Conservation (phyloP, 1,140 invertebrate genomes). For the Metopolophium dirhodum region DNA sequence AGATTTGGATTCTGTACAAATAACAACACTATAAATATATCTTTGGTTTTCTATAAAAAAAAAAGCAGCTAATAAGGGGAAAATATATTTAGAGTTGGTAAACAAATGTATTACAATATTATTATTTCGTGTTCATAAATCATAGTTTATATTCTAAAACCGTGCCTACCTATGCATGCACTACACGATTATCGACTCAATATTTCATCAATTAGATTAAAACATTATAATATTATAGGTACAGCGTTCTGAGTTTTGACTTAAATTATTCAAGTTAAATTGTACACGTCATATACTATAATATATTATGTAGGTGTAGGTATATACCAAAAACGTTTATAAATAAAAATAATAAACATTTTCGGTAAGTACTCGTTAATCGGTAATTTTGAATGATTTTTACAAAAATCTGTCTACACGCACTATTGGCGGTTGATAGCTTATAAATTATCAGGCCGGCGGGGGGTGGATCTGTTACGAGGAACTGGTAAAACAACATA, state of each 20-base stretch:
- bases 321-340: neutral
- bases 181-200: neutral
- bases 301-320: neutral
- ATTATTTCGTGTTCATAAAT: too few species aligned
- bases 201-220: neutral
- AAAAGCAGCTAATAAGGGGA: slow-evolving; percentile 4
- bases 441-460: too few species aligned
- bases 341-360: neutral
- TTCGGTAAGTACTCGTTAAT: slow-evolving; percentile 27
- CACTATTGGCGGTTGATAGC: too few species aligned
- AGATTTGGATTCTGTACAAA: slow-evolving; percentile 25
- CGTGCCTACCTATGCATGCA: neutral
- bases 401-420: neutral
- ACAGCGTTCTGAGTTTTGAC: neutral
- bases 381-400: slow-evolving; percentile 48
- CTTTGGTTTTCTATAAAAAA: slow-evolving; percentile 45
- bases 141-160: neutral
- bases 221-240: neutral
- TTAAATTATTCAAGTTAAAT: neutral
- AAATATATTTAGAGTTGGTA: slow-evolving; percentile 10
- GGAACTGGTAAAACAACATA: too few species aligned
- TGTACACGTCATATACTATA: neutral
- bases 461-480: too few species aligned
- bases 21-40: slow-evolving; percentile 52
- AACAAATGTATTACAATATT: neutral